Conservation (phyloP, 92 coral and sea anemone genomes). For the Actinernus sp. region DNA sequence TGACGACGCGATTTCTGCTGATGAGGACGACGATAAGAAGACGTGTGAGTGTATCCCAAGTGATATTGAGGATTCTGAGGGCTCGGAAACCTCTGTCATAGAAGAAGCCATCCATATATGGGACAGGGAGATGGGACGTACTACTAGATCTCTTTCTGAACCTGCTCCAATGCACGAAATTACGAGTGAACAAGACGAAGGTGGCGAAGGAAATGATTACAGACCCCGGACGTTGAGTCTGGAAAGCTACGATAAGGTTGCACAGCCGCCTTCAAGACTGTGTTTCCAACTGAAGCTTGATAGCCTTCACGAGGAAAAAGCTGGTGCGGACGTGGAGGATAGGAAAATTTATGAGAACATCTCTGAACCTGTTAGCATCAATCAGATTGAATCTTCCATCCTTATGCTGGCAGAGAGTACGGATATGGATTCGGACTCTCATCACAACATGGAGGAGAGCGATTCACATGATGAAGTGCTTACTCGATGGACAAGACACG, state of each 20-base stretch:
- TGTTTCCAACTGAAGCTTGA: conserved; percentile 19
- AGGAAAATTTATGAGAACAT: background rate
- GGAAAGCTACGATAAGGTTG: conserved; percentile 35
- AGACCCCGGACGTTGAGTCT: conserved; percentile 28
- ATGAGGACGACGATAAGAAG: conserved; percentile 3
- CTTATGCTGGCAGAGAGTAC: conserved; percentile 40
- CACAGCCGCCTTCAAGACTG: conserved; percentile 24
- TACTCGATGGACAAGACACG: conserved; percentile 45
- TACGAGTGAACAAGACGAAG: background rate
- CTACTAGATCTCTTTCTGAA: conserved; percentile 38
- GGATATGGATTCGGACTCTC: conserved; percentile 8
- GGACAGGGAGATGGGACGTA: conserved; percentile 38
- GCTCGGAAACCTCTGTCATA: background rate
- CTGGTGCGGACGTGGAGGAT: background rate
- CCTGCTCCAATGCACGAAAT: background rate
- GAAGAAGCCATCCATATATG: conserved; percentile 36
- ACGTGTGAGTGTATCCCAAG: background rate
- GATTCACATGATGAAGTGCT: conserved; percentile 35
- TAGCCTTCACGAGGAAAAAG: conserved; percentile 12
- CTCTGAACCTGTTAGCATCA: background rate
- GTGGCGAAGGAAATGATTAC: background rate
- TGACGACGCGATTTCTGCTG: conserved; percentile 13
- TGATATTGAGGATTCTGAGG: conserved; percentile 17
- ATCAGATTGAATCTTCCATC: background rate
- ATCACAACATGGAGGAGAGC: background rate